Evolutionary conservation across 2,888 invertebrate species (phyloP), one percentile per base, ranked within the genome.

Genomic region (Ophioninae sp.): DNA sequence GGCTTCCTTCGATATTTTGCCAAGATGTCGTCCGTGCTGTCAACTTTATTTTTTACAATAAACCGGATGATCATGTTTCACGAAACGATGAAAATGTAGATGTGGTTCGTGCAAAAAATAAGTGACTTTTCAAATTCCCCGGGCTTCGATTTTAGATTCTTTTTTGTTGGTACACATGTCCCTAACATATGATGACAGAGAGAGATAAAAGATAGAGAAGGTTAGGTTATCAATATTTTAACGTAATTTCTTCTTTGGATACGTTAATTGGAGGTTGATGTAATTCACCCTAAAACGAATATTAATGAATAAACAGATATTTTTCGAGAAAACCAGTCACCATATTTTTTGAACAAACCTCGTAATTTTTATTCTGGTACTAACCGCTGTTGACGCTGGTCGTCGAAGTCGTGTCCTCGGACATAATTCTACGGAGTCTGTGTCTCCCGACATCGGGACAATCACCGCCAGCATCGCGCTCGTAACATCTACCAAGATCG

Each of bases 21-120:
- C 87, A 99, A 94, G 90, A 99, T 99, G 90, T 99, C 98, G 90
- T 99, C 98, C 0, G 97, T 96, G 56, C 95, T 95, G 93, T 98
- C 98, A 90, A 93, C 67, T 91, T 74, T 63, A 63, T 17, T 17
- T 17, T 51, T 10, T 13, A 51, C 51, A 51, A 51, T 13, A 13
- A 51, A 51, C 51, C 51, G 17, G 10, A 13, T 17, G 3, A 51
- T 13, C 6, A 13, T 51, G 51, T 51, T 3, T 17, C 13, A 51
- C 51, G 17, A 51, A 51, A 17, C 13, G 17, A 51, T 30, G 30
- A 30, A 30, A 30, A 30, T 30, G 30, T 30, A 51, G 51, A 51
- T 17, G 51, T 5, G 17, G 17, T 41, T 41, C 13, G 30, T 1
- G 30, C 30, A 30, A 30, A 30, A 30, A 30, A 30, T 30, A 30